Evolutionary conservation across 2,888 invertebrate species (phyloP).

Genomic region (Caenorhabditis sulstoni): DNA sequence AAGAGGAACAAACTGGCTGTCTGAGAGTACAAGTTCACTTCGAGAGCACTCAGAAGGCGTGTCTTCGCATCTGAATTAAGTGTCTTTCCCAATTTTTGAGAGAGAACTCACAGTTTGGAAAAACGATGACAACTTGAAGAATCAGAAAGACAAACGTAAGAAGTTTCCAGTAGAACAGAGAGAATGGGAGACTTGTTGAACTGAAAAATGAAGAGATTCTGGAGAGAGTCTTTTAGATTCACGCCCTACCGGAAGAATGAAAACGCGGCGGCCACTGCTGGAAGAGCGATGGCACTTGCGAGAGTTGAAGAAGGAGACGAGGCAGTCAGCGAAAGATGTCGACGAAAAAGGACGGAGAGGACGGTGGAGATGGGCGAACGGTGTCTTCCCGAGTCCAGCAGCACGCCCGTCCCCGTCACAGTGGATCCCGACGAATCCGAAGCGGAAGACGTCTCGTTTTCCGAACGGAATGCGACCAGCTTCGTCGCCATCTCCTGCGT

Average conservation of each 20-base stretch:
- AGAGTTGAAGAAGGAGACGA: slow-evolving; percentile 36
- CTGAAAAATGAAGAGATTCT: slow-evolving; percentile 1
- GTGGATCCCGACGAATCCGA: slow-evolving; percentile 22
- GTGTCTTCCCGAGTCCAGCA: slow-evolving; percentile 36
- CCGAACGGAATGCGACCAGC: slow-evolving; percentile 57
- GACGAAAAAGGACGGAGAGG: slow-evolving; percentile 27
- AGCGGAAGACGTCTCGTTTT: slow-evolving; percentile 25
- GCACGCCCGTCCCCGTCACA: slow-evolving; percentile 35
- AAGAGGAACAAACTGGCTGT: slow-evolving; percentile 20
- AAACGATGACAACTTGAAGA: slow-evolving; percentile 40
- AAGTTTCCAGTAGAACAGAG: slow-evolving; percentile 52
- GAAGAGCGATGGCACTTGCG: slow-evolving; percentile 24
- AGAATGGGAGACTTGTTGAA: slow-evolving; percentile 24
- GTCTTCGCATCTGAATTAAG: slow-evolving; percentile 37
- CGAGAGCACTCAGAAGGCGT: slow-evolving; percentile 35
- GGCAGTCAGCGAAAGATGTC: slow-evolving; percentile 39
- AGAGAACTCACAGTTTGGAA: slow-evolving; percentile 42
- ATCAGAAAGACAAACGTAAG: slow-evolving; percentile 36
- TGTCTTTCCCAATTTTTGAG: neutral
- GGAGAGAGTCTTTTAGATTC: too few relatives aligned
- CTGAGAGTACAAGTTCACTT: slow-evolving; percentile 34
- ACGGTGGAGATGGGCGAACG: slow-evolving; percentile 17
- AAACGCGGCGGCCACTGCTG: slow-evolving; percentile 16
- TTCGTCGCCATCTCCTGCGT: slow-evolving; percentile 85
- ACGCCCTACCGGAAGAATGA: slow-evolving; percentile 34